These are phyloP conservation scores for Oriolus oriolus DNA, from an alignment of 2,113 vertebrate genomes.

Conservation along the genomic window DNA sequence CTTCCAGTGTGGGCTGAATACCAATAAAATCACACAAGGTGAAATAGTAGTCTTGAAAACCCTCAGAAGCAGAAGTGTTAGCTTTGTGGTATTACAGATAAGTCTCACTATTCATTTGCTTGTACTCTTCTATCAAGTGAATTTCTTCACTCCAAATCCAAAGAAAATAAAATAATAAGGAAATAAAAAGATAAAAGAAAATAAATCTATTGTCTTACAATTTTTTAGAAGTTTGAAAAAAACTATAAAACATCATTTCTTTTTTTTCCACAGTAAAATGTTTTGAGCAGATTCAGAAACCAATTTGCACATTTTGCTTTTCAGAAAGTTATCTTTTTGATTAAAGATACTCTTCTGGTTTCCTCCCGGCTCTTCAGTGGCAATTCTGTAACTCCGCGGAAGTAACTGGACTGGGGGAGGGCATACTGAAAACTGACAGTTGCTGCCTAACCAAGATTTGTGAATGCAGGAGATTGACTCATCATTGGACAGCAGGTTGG, in stretches of 20 bases:
- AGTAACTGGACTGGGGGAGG: background rate
- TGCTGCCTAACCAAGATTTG: background rate
- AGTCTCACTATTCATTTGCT: conserved; percentile 45
- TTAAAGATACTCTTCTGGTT: background rate
- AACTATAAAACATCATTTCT: background rate
- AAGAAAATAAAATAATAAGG: conserved; percentile 4
- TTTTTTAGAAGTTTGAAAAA: background rate
- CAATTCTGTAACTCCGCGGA: background rate
- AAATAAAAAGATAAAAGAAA: background rate
- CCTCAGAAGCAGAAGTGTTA: conserved; percentile 9
- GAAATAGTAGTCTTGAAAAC: conserved; percentile 65
- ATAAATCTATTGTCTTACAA: background rate
- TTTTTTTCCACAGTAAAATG: background rate
- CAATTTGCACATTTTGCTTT: conserved; percentile 22
- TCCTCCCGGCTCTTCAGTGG: background rate
- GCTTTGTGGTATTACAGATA: conserved; percentile 1
- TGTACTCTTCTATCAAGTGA: conserved; percentile 43
- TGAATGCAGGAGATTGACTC: background rate
- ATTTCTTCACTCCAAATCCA: conserved; percentile 19
- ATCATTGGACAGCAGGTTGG: background rate
- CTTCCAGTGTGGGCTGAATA: conserved; percentile 66
- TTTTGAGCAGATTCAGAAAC: conserved; percentile 30
- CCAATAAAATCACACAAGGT: conserved; percentile 55
- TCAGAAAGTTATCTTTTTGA: background rate
- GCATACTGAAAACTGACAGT: background rate